phyloP scores from a whole-genome alignment of 2,113 vertebrate species.

The Bothrops jararaca region DNA sequence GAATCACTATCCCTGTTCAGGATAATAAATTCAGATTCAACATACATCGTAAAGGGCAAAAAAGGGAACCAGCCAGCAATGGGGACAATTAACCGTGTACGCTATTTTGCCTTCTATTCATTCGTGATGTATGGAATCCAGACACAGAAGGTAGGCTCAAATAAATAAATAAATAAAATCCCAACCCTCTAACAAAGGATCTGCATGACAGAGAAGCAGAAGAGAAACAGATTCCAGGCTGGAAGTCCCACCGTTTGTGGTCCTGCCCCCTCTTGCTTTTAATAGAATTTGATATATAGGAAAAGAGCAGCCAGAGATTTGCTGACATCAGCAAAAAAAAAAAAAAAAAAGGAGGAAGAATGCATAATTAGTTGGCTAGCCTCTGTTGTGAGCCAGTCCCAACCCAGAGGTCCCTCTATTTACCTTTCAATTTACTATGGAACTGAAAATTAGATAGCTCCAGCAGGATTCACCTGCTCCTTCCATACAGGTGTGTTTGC shows the following conservation, averaged over 20 bases:
- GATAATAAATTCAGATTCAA: conserved; percentile 43
- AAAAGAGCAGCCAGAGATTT: neutral
- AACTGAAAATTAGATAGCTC: neutral
- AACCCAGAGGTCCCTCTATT: neutral
- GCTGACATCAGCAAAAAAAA: neutral
- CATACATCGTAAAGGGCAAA: conserved; percentile 26
- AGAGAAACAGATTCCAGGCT: neutral
- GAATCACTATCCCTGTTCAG: conserved; percentile 14
- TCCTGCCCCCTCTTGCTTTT: neutral
- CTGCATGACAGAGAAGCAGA: neutral
- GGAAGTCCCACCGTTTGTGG: neutral
- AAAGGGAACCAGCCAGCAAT: conserved; percentile 33
- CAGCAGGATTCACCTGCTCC: neutral
- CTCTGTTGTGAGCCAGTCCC: neutral
- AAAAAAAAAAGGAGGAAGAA: neutral
- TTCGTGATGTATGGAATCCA: conserved; percentile 29
- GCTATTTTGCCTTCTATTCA: conserved; percentile 19
- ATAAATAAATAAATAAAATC: neutral
- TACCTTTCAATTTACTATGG: neutral
- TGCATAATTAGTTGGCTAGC: neutral
- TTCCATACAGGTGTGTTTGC: neutral
- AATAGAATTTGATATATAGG: neutral
- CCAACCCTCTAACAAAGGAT: neutral
- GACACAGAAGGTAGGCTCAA: conserved; percentile 10
- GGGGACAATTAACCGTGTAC: conserved; percentile 42